phyloP scores from a whole-genome alignment of 1,140 invertebrate genomes.

The Leptinotarsa lineolata region DNA sequence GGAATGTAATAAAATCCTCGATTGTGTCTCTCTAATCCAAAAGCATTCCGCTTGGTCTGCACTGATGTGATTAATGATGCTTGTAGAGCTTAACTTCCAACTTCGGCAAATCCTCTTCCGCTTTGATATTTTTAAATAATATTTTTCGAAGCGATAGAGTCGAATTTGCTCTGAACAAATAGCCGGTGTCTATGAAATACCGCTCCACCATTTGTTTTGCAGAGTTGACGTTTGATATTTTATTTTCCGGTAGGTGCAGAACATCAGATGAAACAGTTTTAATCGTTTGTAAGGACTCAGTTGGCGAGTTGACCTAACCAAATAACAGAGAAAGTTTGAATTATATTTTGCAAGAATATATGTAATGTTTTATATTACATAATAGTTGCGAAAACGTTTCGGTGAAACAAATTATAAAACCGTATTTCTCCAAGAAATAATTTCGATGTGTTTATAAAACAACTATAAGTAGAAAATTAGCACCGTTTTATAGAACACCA shows the following conservation, averaged over 20 bases:
- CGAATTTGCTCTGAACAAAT: conserved; percentile 22
- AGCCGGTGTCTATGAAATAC: conserved; percentile 6
- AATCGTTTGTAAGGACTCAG: background rate
- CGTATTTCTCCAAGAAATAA: too few species aligned
- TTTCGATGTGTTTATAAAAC: too few species aligned
- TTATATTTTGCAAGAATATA: background rate
- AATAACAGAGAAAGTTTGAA: background rate
- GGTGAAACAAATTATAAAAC: too few species aligned
- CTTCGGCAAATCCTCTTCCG: conserved; percentile 31
- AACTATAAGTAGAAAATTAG: too few species aligned
- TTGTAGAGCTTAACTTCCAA: conserved; percentile 36
- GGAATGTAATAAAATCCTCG: conserved; percentile 38
- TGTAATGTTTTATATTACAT: too few species aligned
- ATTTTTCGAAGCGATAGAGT: conserved; percentile 17
- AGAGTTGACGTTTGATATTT: background rate
- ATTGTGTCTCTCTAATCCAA: conserved; percentile 38
- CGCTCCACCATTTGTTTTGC: background rate
- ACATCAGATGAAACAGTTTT: background rate
- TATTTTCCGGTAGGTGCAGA: background rate
- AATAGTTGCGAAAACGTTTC: too few species aligned
- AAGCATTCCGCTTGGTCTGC: conserved; percentile 34
- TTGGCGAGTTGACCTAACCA: background rate
- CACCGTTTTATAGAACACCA: too few species aligned
- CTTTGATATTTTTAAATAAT: conserved; percentile 38
- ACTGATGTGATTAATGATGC: conserved; percentile 38